These are phyloP conservation scores for Chrysochloris asiatica DNA, from an alignment of 2,113 vertebrate species.

Conservation along the genomic window DNA sequence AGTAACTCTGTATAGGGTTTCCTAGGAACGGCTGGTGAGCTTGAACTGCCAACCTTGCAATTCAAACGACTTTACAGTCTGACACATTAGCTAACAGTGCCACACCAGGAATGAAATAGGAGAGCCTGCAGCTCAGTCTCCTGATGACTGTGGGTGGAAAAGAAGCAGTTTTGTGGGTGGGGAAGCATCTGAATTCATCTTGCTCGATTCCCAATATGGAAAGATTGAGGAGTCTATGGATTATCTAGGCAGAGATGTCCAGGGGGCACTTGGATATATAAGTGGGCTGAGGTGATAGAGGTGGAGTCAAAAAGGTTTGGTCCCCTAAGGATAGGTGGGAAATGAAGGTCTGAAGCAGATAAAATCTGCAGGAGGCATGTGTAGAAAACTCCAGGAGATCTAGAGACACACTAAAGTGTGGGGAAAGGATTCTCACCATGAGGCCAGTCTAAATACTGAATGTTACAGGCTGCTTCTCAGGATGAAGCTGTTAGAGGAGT, in stretches of 20 bases:
- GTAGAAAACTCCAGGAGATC: no score
- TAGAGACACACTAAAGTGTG: background rate
- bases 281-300: background rate
- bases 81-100: no score
- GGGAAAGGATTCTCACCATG: background rate
- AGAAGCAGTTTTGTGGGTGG: background rate
- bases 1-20: no score
- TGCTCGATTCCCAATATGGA: background rate
- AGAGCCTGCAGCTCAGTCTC: background rate
- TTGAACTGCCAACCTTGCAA: no score
- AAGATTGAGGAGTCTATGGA: background rate
- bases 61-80: no score
- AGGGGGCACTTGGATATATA: background rate
- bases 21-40: no score
- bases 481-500: background rate
- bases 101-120: background rate
- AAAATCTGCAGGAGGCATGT: background rate
- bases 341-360: background rate
- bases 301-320: background rate
- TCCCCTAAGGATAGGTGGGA: background rate
- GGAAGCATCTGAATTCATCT: background rate
- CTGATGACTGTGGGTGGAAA: no score
- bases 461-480: background rate
- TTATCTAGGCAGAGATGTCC: background rate
- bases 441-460: background rate